Evolutionary conservation across 2,113 vertebrate genomes (phyloP), one percentile per base, ranked within the genome.

Genomic region (Mellivora capensis): DNA sequence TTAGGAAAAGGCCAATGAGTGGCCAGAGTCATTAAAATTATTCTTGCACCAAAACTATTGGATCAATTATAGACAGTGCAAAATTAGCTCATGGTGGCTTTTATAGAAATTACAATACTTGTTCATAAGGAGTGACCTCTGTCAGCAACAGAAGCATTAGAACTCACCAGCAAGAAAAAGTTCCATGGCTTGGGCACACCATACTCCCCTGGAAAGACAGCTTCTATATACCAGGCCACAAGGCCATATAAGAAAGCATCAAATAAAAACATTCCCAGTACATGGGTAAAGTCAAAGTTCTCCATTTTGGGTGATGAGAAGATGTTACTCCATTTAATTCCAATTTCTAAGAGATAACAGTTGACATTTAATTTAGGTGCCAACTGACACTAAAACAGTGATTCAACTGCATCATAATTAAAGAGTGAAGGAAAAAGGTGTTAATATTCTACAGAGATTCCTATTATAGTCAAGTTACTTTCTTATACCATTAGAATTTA

Each of bases 171-270:
- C 52, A 99, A 39, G 98, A 99, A 99, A 99, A 99, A 99, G 98
- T 99, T 99, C 98, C 99, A 99, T 0, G 99, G 99, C 39, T 99
- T 99, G 0, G 99, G 99, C 52, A 99, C 98, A 4, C 99, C 99
- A 2, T 99, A 99, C 98, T 99, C 99, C 79, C 99, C 99, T 0
- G 99, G 99, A 96, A 99, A 99, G 25, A 99, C 99, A 0, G 99
- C 99, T 98, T 99, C 99, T 98, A 99, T 97, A 1, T 99, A 99
- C 99, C 99, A 99, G 97, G 99, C 98, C 98, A 99, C 99, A 96
- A 99, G 20, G 0, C 98, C 99, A 0, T 99, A 99, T 0, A 99
- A 97, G 27, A 98, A 81, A 0, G 99, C 98, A 97, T 99, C 99
- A 83, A 99, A 97, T 34, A 99, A 99, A 96, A 99, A 98, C 98